Evolutionary conservation across 2,797 vertebrate species (phyloP), one percentile per base, ranked within the genome.

Genomic region (Pogoniulus pusillus): DNA sequence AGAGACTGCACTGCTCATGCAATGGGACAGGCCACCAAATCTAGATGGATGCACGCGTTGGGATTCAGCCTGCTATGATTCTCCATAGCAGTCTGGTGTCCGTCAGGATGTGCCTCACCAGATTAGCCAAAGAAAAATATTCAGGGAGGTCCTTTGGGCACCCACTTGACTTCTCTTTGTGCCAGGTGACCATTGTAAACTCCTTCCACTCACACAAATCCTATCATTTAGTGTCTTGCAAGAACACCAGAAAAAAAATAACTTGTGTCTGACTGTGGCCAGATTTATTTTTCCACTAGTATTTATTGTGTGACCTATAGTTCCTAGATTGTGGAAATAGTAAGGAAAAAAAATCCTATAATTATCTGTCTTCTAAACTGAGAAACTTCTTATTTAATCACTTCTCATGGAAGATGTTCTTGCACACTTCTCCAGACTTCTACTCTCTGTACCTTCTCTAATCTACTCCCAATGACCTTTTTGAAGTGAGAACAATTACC

Each of bases 191-290:
- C 37, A 55, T 19, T 3, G 0, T 51, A 74, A 82, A 74, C 22
- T 13, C 24, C 22, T 34, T 22, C 8, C 12, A 15, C 14, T 3
- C 15, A 39, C 0, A 0, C 30, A 76, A 49, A 59, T 9, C 7
- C 30, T 47, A 20, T 58, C 72, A 51, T 45, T 45, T 45, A 57
- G 37, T 16, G 16, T 55, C 57, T 70, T 47, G 8, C 35, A 74
- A 74, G 18, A 77, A 41, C 37, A 71, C 32, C 9, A 45, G 20
- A 51, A 76, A 75, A 76, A 75, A 66, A 71, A n/a, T 27, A 32
- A 22, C 24, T 27, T 29, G 17, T 30, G 27, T 57, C 24, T 55
- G n/a, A 34, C 35, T 29, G 24, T 26, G 26, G 29, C 41, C 9
- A 45, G 20, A 29, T 62, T 78, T 85, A 34, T 49, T 29, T 55